Percentiles rank a stretch among this genome's conserved stretches.
phyloP scores from a whole-genome alignment of 30 jellyfish, hydroid and myxozoan species.

The Aurelia aurita region DNA sequence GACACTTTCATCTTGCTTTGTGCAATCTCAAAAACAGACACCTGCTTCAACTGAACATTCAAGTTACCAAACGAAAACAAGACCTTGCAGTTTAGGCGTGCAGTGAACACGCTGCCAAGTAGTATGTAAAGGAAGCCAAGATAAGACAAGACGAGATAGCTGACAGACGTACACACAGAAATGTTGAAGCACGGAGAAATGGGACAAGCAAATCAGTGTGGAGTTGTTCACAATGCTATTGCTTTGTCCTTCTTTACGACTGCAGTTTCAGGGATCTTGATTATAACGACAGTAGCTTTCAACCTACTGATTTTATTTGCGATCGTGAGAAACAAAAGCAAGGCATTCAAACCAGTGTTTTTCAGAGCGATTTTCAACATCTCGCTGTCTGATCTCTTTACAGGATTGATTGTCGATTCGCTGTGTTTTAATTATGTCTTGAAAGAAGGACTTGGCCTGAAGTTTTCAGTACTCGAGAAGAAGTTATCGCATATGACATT shows the following conservation, averaged over 20 bases:
- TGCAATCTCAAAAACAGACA: conserved; percentile 26
- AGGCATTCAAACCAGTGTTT: conserved; percentile 66
- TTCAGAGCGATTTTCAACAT: conserved; percentile 78
- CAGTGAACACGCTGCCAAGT: conserved; percentile 30
- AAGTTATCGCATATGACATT: conserved; percentile 75
- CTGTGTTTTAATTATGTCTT: conserved; percentile 59
- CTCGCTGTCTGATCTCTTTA: conserved; percentile 81
- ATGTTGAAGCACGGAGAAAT: background rate
- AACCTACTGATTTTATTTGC: conserved; percentile 58
- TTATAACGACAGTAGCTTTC: conserved; percentile 51
- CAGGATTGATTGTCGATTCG: conserved; percentile 82
- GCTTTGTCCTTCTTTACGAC: conserved; percentile 72
- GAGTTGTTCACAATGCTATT: conserved; percentile 42
- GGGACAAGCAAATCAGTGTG: conserved; percentile 71
- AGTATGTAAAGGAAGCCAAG: background rate
- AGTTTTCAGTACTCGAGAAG: conserved; percentile 52
- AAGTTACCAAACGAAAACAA: conserved; percentile 46
- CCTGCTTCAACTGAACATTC: conserved; percentile 63
- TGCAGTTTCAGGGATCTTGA: conserved; percentile 27
- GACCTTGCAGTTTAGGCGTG: conserved; percentile 32
- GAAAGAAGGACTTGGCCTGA: conserved; percentile 77
- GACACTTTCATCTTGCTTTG: conserved; percentile 52
- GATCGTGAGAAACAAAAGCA: conserved; percentile 50
- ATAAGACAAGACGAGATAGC: background rate
- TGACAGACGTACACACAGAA: background rate